phyloP scores from a whole-genome alignment of 2,113 vertebrate species.

The Pluvianellus socialis region DNA sequence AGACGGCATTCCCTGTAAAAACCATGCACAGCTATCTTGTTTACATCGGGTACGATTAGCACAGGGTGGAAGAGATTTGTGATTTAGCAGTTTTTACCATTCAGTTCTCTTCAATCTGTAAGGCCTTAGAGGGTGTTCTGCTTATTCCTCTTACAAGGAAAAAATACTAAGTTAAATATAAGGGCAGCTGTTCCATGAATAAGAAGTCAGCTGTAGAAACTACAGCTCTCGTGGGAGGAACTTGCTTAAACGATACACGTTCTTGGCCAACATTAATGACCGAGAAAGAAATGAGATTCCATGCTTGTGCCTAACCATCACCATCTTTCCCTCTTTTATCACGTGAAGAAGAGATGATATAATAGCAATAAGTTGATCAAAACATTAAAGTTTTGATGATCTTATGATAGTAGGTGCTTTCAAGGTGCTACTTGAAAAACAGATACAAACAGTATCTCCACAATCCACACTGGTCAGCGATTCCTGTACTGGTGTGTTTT shows the following conservation, averaged over 20 bases:
- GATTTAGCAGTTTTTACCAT: not conserved
- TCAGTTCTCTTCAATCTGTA: not conserved
- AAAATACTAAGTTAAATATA: not conserved
- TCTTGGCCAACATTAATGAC: not conserved
- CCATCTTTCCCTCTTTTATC: not conserved
- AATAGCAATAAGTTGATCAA: constrained; percentile 60
- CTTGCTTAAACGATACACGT: not conserved
- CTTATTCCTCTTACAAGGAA: not conserved
- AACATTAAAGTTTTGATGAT: constrained; percentile 36
- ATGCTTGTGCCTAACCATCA: not conserved
- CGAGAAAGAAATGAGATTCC: not conserved
- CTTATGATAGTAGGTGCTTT: constrained; percentile 69
- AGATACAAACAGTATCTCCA: constrained; percentile 30
- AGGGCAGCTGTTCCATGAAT: not conserved
- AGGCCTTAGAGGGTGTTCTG: not conserved
- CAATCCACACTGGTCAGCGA: not conserved
- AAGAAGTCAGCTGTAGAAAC: not conserved
- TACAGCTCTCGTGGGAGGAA: not conserved
- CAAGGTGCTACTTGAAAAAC: constrained; percentile 61
- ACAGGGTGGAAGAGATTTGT: not conserved
- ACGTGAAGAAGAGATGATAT: constrained; percentile 14
- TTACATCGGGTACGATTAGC: not conserved
- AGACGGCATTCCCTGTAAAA: not conserved
- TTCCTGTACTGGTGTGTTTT: not conserved
- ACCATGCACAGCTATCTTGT: accelerated